Evolutionary conservation across 1,140 invertebrate species (phyloP).

Genomic region (Psilanteris sp.): DNA sequence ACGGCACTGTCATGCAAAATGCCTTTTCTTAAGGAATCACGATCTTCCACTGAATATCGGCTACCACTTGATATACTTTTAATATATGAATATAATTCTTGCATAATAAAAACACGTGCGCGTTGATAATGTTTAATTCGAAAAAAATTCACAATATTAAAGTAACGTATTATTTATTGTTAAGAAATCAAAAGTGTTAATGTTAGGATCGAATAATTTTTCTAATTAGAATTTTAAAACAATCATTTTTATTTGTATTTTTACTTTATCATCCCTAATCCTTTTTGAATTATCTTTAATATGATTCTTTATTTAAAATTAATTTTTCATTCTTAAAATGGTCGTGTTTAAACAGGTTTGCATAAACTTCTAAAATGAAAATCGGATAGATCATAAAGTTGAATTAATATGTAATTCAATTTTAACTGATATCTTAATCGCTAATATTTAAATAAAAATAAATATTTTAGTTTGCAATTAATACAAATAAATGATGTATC

Average conservation of each 20-base stretch:
- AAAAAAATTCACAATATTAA: slow-evolving; percentile 40
- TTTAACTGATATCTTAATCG: too few relatives aligned
- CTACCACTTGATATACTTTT: slow-evolving; percentile 56
- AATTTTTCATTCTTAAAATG: too few relatives aligned
- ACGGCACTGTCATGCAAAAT: slow-evolving; percentile 52
- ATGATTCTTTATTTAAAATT: background rate
- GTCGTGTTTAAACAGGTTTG: too few relatives aligned
- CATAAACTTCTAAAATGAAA: too few relatives aligned
- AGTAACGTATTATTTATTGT: slow-evolving; percentile 43
- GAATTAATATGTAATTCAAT: too few relatives aligned
- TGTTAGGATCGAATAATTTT: slow-evolving; percentile 64
- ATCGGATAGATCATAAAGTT: too few relatives aligned
- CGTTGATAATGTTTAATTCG: slow-evolving; percentile 15
- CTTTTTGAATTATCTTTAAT: too few relatives aligned
- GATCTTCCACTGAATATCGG: slow-evolving; percentile 58
- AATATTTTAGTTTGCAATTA: too few relatives aligned
- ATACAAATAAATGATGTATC: too few relatives aligned
- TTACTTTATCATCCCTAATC: slow-evolving; percentile 30
- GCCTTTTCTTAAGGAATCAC: slow-evolving; percentile 52
- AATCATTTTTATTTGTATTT: slow-evolving; percentile 40
- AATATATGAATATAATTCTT: slow-evolving; percentile 50
- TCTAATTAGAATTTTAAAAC: slow-evolving; percentile 64
- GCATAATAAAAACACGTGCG: slow-evolving; percentile 29
- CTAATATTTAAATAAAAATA: too few relatives aligned
- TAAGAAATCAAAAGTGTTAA: slow-evolving; percentile 67